Evolutionary conservation across 2,797 vertebrate species (phyloP), one percentile per base, ranked within the genome.

Genomic region (Enteromius treurensis): DNA sequence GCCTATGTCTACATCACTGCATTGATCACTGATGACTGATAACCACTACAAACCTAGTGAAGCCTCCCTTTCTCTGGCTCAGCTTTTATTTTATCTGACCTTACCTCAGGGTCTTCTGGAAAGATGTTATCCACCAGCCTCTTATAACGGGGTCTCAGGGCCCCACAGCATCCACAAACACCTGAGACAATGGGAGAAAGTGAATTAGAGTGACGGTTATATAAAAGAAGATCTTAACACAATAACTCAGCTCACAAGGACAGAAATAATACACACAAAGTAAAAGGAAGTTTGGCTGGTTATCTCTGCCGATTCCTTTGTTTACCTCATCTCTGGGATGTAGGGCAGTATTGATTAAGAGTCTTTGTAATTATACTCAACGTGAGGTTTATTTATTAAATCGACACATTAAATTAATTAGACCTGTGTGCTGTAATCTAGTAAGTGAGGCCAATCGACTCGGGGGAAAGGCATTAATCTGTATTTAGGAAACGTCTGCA

Each of bases 41-140:
- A 71, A 51, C 40, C 67, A 71, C 53, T 26, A 60, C 49, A 77
- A 83, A 55, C 9, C 14, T n/a, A 34, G 58, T 17, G 37, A 71
- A 37, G 14, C 75, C 37, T 42, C n/a, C 58, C 40, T 45, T 75
- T 40, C 13, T 76, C 53, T 75, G 42, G 21, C 74, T 69, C 11
- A 34, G 75, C 6, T 45, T 78, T 78, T 37, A 47, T 47, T 60
- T 60, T 4, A 53, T n/a, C 17, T 79, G 78, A 79, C 45, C 84
- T 80, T 85, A 96, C 97, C 95, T 97, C 96, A 0, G 96, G 95
- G 85, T 97, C 96, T 86, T 97, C 96, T 0, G 97, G 97, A 91
- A 97, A 98, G 89, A 98, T 97, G 85, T 97, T 98, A 92, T 98
- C 97, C 0, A 98, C 97, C 10, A 98, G 94, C 8, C 97, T 91